Conservation (phyloP, 2,888 invertebrate genomes). For the Drosophila leonis region DNA sequence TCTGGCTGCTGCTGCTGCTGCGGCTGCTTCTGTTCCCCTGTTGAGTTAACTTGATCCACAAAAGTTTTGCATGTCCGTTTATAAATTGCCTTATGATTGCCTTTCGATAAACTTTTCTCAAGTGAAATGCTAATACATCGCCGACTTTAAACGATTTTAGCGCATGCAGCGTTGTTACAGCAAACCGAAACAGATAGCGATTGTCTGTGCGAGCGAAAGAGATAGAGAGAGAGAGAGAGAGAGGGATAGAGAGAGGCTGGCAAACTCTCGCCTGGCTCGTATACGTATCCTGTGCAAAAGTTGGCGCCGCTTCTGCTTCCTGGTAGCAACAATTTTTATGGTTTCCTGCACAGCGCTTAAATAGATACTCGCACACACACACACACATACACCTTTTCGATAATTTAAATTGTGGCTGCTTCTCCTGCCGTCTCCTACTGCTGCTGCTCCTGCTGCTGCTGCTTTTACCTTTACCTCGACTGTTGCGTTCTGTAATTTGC, state of each 20-base stretch:
- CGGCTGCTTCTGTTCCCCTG: neutral
- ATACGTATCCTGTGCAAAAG: constrained; percentile 53
- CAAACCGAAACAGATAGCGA: neutral
- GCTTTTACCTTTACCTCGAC: constrained; percentile 2
- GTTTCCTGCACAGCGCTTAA: constrained; percentile 66
- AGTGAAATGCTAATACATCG: constrained; percentile 63
- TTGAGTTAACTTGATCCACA: constrained; percentile 36
- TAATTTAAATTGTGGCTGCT: constrained; percentile 64
- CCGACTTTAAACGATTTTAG: constrained; percentile 52
- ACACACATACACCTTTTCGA: constrained; percentile 31
- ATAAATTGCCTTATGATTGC: constrained; percentile 76
- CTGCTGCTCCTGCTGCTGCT: neutral
- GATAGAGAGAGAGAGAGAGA: neutral
- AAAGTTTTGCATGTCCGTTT: constrained; percentile 66
- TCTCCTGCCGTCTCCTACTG: neutral
- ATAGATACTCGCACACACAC: constrained; percentile 53
- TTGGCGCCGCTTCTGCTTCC: constrained; percentile 59
- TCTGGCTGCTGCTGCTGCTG: neutral
- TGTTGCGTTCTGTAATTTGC: constrained; percentile 58
- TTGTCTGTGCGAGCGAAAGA: neutral
- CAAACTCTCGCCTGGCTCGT: constrained; percentile 1
- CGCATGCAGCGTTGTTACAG: constrained; percentile 9
- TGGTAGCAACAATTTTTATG: constrained; percentile 69
- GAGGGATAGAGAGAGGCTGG: neutral
- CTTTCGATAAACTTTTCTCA: constrained; percentile 64